phyloP scores from a whole-genome alignment of 2,113 vertebrate species.

The Ophiodon elongatus region DNA sequence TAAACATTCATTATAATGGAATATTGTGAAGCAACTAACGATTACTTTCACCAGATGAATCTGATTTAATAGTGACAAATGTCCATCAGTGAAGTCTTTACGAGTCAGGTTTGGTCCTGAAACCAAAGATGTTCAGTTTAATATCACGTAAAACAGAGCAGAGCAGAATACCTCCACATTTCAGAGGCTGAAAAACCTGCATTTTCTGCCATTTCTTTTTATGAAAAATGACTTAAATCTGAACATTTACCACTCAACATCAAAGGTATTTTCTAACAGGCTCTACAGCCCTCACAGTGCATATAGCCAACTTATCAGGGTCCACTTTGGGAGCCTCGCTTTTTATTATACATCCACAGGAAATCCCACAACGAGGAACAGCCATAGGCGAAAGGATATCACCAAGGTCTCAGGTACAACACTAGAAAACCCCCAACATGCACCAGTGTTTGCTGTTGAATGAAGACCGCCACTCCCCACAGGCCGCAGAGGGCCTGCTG shows the following conservation, averaged over 20 bases:
- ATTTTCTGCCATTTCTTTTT: not conserved
- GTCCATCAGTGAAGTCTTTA: not conserved
- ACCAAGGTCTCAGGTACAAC: constrained; percentile 3
- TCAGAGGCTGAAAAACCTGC: not conserved
- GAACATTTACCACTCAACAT: not conserved
- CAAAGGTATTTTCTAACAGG: not conserved
- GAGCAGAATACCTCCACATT: no score
- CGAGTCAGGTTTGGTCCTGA: not conserved
- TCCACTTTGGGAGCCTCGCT: not conserved
- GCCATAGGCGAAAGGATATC: not conserved
- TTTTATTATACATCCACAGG: not conserved
- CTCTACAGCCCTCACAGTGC: no score
- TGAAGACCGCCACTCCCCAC: not conserved
- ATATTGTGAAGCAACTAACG: no score
- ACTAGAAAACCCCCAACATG: not conserved
- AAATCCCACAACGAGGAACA: not conserved
- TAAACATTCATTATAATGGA: not conserved
- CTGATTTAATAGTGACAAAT: not conserved
- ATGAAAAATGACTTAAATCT: no score
- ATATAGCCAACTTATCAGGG: not conserved
- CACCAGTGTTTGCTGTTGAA: not conserved
- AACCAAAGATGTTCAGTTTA: not conserved
- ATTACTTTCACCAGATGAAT: not conserved
- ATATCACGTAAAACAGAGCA: no score
- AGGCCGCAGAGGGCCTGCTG: not conserved